A percentile compares a stretch with the other conserved stretches of the same genome.
phyloP scores from a whole-genome alignment of 2,113 vertebrate species.

The Beaufortia kweichowensis region DNA sequence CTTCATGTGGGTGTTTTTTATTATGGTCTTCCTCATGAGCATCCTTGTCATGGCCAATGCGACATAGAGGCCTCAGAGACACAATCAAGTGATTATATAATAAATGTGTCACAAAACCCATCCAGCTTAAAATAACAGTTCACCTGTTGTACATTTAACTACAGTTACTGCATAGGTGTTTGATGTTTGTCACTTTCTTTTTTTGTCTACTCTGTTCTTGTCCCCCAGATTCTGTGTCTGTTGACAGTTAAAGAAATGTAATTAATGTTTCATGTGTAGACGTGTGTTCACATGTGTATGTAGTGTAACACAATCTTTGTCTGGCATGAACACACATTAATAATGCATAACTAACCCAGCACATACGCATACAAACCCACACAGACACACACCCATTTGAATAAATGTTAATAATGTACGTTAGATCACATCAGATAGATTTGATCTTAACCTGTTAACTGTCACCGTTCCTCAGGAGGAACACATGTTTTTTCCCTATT shows the following conservation, averaged over 20 bases:
- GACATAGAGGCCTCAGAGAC: conserved; percentile 63
- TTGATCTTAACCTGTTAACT: no score
- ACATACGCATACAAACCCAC: neutral
- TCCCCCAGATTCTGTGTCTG: neutral
- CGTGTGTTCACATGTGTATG: conserved; percentile 32
- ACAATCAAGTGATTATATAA: neutral
- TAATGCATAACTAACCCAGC: conserved; percentile 47
- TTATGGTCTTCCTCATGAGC: conserved; percentile 98
- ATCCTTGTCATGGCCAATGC: conserved; percentile 90
- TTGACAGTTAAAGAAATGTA: conserved; percentile 11
- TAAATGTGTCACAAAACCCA: conserved; percentile 12
- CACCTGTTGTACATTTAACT: no score
- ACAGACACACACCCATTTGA: neutral
- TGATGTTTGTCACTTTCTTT: neutral
- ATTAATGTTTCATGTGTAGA: conserved; percentile 34
- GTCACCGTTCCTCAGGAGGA: no score
- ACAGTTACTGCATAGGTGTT: neutral
- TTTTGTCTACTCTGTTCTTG: conserved; percentile 9
- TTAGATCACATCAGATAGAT: neutral
- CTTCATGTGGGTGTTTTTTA: conserved; percentile 98
- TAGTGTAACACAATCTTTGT: conserved; percentile 47
- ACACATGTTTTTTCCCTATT: no score
- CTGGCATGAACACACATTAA: conserved; percentile 45
- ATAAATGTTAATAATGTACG: neutral
- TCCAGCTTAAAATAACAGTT: no score